A percentile compares a stretch with the other conserved stretches of the same genome.
Evolutionary conservation across 2,113 vertebrate species (phyloP).

Genomic region (Lipotes vexillifer): DNA sequence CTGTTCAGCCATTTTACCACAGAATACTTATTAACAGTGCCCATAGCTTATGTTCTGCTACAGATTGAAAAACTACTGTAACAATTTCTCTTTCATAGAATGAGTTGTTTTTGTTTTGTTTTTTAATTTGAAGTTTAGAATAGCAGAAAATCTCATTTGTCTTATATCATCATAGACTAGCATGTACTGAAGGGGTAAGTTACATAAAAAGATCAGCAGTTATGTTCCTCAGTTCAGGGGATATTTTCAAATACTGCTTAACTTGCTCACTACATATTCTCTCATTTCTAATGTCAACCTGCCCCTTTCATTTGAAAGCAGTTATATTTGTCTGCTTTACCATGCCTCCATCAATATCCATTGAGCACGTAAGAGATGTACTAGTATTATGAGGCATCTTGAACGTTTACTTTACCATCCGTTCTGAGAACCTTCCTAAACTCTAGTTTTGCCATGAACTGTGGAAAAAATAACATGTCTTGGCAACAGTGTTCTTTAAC

Average conservation of each 20-base stretch:
- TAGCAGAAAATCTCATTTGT: neutral
- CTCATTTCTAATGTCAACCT: neutral
- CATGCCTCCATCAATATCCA: no score
- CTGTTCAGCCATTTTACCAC: neutral
- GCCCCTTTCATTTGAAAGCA: neutral
- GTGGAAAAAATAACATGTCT: neutral
- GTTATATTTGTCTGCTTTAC: neutral
- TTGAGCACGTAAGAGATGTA: rapidly evolving
- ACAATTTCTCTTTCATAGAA: neutral
- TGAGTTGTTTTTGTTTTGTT: neutral
- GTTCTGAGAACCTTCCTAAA: neutral
- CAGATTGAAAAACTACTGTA: neutral
- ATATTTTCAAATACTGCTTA: neutral
- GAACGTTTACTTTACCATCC: neutral
- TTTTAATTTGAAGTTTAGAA: neutral
- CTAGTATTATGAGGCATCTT: neutral
- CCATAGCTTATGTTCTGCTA: neutral
- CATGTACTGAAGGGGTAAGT: neutral
- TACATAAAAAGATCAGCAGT: neutral
- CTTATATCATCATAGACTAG: neutral
- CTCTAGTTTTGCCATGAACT: neutral
- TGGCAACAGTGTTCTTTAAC: neutral
- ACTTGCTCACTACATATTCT: neutral
- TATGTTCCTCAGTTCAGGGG: neutral
- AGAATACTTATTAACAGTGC: neutral